phyloP scores from a whole-genome alignment of 2,113 vertebrate species.

The Geococcyx californianus region DNA sequence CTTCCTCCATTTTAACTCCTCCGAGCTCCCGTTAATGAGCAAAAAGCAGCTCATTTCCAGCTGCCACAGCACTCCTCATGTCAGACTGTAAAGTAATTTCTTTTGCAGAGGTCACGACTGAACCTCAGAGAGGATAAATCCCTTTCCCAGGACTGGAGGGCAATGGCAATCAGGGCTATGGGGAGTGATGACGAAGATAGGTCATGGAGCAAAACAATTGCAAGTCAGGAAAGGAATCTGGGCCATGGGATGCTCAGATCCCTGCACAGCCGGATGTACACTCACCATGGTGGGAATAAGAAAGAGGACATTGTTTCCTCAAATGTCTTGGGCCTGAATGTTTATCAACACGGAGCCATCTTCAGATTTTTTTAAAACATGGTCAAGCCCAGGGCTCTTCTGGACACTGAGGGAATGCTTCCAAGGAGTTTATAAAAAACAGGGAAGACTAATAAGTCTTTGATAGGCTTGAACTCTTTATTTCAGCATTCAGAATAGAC shows the following conservation, averaged over 20 bases:
- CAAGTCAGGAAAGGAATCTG: constrained; percentile 51
- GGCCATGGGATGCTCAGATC: constrained; percentile 32
- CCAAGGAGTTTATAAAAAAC: not conserved
- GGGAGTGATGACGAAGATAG: constrained; percentile 27
- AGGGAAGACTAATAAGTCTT: not conserved
- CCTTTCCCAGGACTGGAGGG: constrained; percentile 42
- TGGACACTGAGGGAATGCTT: not conserved
- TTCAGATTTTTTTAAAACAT: not conserved
- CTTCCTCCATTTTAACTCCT: not conserved
- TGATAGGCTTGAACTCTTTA: not conserved
- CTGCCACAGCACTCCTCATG: not conserved
- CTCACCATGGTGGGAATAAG: not conserved
- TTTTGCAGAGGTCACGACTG: constrained; percentile 29
- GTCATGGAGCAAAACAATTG: constrained; percentile 24
- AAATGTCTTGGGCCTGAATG: not conserved
- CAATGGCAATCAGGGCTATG: not conserved
- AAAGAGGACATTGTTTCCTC: constrained; percentile 37
- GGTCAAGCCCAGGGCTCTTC: not conserved
- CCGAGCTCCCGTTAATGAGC: not conserved
- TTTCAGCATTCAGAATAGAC: not conserved
- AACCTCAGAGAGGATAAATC: constrained; percentile 10
- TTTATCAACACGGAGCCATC: not conserved
- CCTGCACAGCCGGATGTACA: fast-evolving
- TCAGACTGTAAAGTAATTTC: not conserved
- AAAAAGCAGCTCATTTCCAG: not conserved